Evolutionary conservation across 2,888 invertebrate genomes (phyloP), one percentile per base, ranked within the genome.

Genomic region (Muschampia plurimacula): DNA sequence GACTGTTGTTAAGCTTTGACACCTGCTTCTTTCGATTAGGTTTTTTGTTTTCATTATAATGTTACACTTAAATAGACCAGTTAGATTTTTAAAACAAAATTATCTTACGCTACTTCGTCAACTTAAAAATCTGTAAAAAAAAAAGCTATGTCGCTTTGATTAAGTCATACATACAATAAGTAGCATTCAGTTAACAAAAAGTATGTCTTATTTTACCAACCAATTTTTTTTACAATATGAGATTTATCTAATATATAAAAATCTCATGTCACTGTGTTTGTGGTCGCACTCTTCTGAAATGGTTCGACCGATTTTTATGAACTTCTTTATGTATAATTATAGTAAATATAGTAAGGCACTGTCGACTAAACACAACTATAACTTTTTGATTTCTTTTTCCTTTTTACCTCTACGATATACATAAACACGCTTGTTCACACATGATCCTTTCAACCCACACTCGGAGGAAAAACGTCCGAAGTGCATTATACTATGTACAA

Each of bases 401-500:
- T 13, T n/a, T 32, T 5, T 59, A 39, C 39, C 7, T 8, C 6
- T 32, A 5, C 8, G 32, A 15, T 62, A 39, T 62, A 12, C 13
- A 13, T 22, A 22, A 55, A 22, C 10, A 55, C 22, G 10, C 55
- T 55, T 55, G 55, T 55, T 22, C 22, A 55, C 55, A 55, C 49
- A 64, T 52, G 49, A 0, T 0, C 32, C 22, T 49, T 15, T 64
- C n/a, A 41, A 69, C 63, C 9, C 52, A 52, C 75, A 72, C 75
- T 67, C 67, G 63, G 52, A 73, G 68, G 72, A 67, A 65, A 76
- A 71, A 68, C 46, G 76, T 77, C 32, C 74, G 75, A 78, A 79
- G 77, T 77, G 13, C 22, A 49, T 13, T 1, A 10, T n/a, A 66
- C 2, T 13, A 49, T 32, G 2, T 32, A 32, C 3, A 15, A 10